phyloP scores from a whole-genome alignment of 2,797 vertebrate genomes.

The Clarias pachynema region DNA sequence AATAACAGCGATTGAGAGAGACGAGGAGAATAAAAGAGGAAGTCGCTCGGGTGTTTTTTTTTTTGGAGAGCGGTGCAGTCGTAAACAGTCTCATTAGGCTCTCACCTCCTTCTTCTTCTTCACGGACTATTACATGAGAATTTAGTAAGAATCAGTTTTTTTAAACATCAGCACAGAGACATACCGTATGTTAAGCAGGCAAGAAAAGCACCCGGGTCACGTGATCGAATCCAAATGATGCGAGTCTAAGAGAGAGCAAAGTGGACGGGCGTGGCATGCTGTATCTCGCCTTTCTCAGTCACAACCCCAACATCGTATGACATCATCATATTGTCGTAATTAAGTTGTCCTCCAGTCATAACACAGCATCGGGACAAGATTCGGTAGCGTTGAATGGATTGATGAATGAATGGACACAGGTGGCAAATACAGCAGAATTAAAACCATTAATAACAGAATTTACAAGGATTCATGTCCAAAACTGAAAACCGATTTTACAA shows the following conservation, averaged over 20 bases:
- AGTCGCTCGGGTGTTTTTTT: not conserved
- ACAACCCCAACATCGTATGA: not conserved
- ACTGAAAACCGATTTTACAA: too few species aligned
- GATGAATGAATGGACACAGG: too few species aligned
- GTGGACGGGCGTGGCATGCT: not conserved
- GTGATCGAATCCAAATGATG: not conserved
- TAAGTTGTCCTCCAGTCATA: too few species aligned
- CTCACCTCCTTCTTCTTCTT: not conserved
- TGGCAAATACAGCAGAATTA: too few species aligned
- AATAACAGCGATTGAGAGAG: conserved; percentile 16
- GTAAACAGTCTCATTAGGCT: not conserved
- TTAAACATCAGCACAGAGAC: too few species aligned
- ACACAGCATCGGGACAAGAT: too few species aligned
- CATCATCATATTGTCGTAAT: too few species aligned
- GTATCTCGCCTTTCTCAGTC: not conserved
- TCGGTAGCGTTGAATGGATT: too few species aligned
- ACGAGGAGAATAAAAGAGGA: not conserved
- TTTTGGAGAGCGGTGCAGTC: not conserved
- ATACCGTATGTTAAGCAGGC: too few species aligned
- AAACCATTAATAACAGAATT: too few species aligned
- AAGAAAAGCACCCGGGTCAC: not conserved
- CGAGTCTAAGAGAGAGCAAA: not conserved
- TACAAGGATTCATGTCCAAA: too few species aligned
- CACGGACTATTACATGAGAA: not conserved
- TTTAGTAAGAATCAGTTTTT: not conserved